Conservation (phyloP, 2,113 vertebrate species). For the Etheostoma spectabile region DNA sequence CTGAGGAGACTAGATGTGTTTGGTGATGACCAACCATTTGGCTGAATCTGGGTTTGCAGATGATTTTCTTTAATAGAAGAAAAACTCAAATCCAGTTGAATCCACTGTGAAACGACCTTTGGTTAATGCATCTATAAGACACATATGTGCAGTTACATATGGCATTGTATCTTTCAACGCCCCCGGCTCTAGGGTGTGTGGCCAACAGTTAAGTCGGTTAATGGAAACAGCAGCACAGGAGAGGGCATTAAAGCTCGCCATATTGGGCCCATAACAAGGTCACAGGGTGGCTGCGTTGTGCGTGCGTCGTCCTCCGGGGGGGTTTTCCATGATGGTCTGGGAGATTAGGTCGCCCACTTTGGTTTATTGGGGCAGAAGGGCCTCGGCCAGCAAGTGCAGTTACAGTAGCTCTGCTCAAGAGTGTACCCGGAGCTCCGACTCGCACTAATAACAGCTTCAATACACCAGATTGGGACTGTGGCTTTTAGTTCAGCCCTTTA, state of each 20-base stretch:
- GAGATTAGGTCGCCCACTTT: slow-evolving; percentile 31
- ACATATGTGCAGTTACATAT: neutral
- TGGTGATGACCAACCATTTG: neutral
- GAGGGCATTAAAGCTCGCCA: slow-evolving; percentile 33
- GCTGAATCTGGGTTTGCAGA: neutral
- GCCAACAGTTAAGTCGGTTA: slow-evolving; percentile 14
- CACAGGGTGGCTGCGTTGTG: neutral
- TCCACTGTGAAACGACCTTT: neutral
- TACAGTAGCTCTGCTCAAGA: slow-evolving; percentile 19
- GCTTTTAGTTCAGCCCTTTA: slow-evolving; percentile 7
- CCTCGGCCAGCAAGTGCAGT: slow-evolving; percentile 39
- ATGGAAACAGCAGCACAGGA: slow-evolving; percentile 29
- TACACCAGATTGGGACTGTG: neutral
- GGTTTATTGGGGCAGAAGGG: slow-evolving; percentile 63
- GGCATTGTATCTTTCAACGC: neutral
- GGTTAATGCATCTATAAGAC: neutral
- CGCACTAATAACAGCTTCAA: neutral
- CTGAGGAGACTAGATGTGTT: neutral
- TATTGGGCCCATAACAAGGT: slow-evolving; percentile 32
- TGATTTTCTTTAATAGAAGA: neutral
- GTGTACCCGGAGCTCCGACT: neutral
- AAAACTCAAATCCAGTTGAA: neutral
- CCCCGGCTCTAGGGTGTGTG: neutral
- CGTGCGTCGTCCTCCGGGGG: slow-evolving; percentile 4
- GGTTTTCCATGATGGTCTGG: slow-evolving; percentile 37